These are phyloP conservation scores for Rhabdomys pumilio DNA, from an alignment of 2,797 vertebrate genomes.

Conservation along the genomic window DNA sequence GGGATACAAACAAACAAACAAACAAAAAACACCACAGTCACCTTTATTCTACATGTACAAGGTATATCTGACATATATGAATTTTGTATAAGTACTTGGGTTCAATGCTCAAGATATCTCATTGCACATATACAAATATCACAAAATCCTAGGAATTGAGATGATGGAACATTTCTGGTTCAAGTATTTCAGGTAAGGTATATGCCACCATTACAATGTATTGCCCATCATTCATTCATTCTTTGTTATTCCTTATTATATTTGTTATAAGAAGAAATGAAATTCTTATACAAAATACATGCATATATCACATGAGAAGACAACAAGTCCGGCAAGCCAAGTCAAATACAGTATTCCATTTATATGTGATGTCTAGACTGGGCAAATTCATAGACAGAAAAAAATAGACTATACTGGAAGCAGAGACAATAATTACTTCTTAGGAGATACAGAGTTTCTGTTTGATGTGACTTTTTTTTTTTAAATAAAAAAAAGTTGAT, in stretches of 20 bases:
- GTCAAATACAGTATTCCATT: background rate
- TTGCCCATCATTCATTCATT: conserved; percentile 32
- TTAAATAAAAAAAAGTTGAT: background rate
- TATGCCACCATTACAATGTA: background rate
- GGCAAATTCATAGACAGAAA: conserved; percentile 1
- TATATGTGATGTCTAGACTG: background rate
- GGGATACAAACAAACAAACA: background rate
- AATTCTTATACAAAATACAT: conserved; percentile 2
- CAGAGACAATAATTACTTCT: background rate
- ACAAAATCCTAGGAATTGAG: background rate
- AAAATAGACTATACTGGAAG: conserved; percentile 1
- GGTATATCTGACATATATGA: background rate
- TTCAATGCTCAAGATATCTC: background rate
- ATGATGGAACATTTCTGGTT: background rate
- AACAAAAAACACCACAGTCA: background rate
- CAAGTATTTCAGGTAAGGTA: background rate
- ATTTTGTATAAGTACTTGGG: background rate
- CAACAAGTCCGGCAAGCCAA: conserved; percentile 35
- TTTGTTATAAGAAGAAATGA: conserved; percentile 30
- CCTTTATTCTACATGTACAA: background rate
- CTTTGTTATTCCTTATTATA: conserved; percentile 5
- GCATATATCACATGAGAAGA: conserved; percentile 2
- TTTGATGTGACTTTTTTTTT: background rate
- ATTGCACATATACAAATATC: background rate
- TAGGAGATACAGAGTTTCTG: background rate